Evolutionary conservation across 2,113 vertebrate genomes (phyloP), one percentile per base, ranked within the genome.

Genomic region (Ceratotherium simum): DNA sequence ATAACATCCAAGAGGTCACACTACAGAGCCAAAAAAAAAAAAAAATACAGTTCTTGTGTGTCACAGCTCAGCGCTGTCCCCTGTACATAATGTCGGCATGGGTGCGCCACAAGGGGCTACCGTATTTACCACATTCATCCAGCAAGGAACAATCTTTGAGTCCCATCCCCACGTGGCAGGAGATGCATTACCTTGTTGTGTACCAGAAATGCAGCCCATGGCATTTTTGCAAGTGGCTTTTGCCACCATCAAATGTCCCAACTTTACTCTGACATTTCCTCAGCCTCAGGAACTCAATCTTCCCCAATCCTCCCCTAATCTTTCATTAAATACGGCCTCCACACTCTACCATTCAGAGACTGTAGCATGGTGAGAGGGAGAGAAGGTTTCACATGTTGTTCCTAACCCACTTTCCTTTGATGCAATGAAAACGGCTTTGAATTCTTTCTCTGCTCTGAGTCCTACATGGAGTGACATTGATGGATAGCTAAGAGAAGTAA

Each of bases 381-480:
- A 6, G 42, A 54, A 29, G 0, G 0, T 6, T 54, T 12, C 42
- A 56, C 21, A 2, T 11, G 1, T 73, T 2, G 23, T 20, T 5
- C 0, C 1, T 39, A 17, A 29, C 33, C 23, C 9, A 1, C 18
- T 54, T 17, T 6, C 13, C 7, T 60, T 39, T 8, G 82, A 56
- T 51, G 21, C 6, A 0, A 14, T 23, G 54, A 60, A 76, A 23
- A 27, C 8, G 9, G 23, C 69, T 36, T 39, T 8, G 62, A 27
- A 72, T 78, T 79, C 80, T 36, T 60, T 27, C 42, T 58, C 81
- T 51, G 5, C 25, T 14, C 79, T 27, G 56, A 46, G n/a, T 69
- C 31, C 39, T 33, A 2, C 6, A 1, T 3, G 7, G 51, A 76
- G 72, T 54, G 9, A 33, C 29, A 25, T 48, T 72, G 29, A 42